A percentile compares a stretch with the other conserved stretches of the same genome.
Evolutionary conservation across 1,140 invertebrate genomes (phyloP).

Genomic region (Aphelenchoides fujianensis): DNA sequence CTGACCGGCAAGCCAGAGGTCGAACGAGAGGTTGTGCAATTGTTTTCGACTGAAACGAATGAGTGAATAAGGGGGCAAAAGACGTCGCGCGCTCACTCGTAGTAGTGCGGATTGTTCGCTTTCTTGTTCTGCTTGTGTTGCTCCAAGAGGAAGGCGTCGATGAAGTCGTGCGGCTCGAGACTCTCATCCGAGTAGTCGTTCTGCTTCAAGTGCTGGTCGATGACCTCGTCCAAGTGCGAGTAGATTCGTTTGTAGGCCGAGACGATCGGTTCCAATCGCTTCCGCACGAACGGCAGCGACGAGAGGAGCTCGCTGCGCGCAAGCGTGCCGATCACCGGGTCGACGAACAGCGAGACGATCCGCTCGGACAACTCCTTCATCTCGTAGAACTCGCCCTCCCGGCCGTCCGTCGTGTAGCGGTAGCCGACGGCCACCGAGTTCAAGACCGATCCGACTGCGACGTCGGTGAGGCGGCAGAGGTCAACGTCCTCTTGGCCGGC

Average conservation of each 20-base stretch:
- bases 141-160: neutral
- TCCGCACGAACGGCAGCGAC: neutral
- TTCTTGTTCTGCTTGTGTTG: neutral
- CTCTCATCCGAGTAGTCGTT: neutral
- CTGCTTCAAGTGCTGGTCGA: neutral
- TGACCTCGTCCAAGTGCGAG: neutral
- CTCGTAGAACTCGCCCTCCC: neutral
- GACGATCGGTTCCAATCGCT: neutral
- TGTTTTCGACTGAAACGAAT: neutral
- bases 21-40: neutral
- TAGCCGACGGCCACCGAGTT: neutral
- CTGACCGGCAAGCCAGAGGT: neutral
- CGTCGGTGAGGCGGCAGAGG: neutral
- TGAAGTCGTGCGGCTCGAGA: neutral
- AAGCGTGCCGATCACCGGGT: neutral
- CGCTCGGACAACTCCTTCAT: neutral
- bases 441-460: neutral
- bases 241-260: neutral
- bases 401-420: neutral
- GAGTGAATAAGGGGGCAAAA: neutral
- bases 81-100: too few species aligned
- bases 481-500: neutral
- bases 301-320: neutral
- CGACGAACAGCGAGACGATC: neutral
- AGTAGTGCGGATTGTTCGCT: neutral